Evolutionary conservation across 2,888 invertebrate species (phyloP).

Genomic region (Pristionchus maxplancki): DNA sequence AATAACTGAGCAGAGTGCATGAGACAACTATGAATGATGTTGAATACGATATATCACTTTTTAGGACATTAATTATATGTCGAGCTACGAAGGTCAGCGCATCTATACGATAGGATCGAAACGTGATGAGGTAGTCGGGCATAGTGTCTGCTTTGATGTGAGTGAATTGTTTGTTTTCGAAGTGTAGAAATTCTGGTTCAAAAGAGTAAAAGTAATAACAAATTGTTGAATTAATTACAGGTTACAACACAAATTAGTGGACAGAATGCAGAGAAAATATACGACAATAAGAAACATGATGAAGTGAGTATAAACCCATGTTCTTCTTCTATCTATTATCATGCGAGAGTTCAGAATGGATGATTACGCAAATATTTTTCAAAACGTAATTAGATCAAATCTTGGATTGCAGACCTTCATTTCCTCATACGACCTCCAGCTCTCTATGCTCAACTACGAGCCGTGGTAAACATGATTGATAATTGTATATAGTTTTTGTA

Average conservation of each 20-base stretch:
- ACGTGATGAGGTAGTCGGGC: neutral
- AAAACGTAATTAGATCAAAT: too few species aligned
- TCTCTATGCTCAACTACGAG: too few species aligned
- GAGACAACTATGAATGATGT: too few species aligned
- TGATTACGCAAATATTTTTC: too few species aligned
- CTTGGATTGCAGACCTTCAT: too few species aligned
- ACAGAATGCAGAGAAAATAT: neutral
- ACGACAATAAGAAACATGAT: constrained; percentile 17
- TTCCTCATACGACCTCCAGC: too few species aligned
- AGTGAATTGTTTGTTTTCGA: neutral
- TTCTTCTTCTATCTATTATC: too few species aligned
- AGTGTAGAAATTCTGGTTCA: neutral
- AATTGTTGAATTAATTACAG: neutral
- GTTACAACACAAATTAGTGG: neutral
- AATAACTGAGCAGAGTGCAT: neutral
- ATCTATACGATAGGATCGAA: neutral
- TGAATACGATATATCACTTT: neutral
- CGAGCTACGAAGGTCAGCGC: neutral
- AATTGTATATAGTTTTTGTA: too few species aligned
- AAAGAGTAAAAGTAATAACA: too few species aligned
- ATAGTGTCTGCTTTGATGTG: neutral
- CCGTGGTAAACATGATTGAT: too few species aligned
- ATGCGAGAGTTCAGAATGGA: too few species aligned
- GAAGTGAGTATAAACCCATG: too few species aligned
- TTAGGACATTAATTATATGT: neutral